Base-by-base conservation (phyloP, 2,888 invertebrate genomes). In the Mythimna lalbum region DNA sequence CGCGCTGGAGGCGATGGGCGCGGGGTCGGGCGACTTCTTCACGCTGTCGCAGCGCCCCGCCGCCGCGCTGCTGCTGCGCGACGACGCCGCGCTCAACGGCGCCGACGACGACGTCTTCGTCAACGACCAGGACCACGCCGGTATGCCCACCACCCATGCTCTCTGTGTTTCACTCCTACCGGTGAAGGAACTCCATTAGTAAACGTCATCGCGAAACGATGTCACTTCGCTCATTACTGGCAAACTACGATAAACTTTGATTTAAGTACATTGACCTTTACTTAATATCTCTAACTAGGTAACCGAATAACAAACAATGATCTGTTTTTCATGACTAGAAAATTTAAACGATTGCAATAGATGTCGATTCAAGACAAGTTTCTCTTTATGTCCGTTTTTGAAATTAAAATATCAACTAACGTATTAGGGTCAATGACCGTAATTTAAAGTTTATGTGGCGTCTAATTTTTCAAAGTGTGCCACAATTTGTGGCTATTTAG, bases 11-110 rank as follows among this genome's bases (percentile, higher is more conserved):
- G 94, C 94, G 77, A 89, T 95, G 89, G 95, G 94, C 86, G 93
- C 93, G 72, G 96, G 96, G 64, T 95, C 95, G 72, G 96, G 96
- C 73, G 96, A 96, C 91, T 96, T 96, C 93, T 96, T 96, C 92
- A 96, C 96, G 85, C 90, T 96, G 89, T 95, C 95, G 88, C 95
- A 95, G 92, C 94, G 95, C 39, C 95, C 95, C 74, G 95, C 93
- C 87, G 95, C 96, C 82, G 95, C 95, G 81, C 90, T 95, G 85
- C 90, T 95, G 88, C 90, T 95, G 89, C 92, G 93, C 77, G 93
- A 94, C 88, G 93, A 95, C 89, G 88, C 92, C 70, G 92, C 92
- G 80, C 93, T 93, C 88, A 94, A 94, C 90, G 95, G 94, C 72
- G 88, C 87, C 80, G 95, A 94, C 85, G 96, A 96, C 88, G 96